Conservation (phyloP, 2,888 invertebrate species). For the Auanema freiburgensis region DNA sequence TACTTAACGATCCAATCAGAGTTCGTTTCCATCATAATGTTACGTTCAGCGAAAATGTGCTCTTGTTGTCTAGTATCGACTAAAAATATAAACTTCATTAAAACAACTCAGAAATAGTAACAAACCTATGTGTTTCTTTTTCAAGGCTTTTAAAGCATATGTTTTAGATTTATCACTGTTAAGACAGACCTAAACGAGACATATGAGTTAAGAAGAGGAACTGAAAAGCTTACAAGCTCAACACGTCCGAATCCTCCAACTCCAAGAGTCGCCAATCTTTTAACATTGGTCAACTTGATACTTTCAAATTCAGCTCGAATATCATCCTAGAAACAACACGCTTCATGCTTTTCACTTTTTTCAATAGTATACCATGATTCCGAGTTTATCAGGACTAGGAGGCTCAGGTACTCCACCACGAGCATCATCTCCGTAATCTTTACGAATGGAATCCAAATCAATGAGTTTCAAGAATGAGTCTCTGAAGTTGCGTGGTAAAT, state of each 20-base stretch:
- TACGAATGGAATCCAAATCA: slow-evolving; percentile 76
- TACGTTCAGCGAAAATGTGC: slow-evolving; percentile 84
- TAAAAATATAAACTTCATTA: neutral
- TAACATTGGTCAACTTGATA: slow-evolving; percentile 78
- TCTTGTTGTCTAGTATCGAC: slow-evolving; percentile 85
- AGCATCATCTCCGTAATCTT: slow-evolving; percentile 74
- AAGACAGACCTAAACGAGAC: slow-evolving; percentile 65
- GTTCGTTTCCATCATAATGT: slow-evolving; percentile 77
- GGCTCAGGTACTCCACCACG: slow-evolving; percentile 47
- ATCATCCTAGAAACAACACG: slow-evolving; percentile 23
- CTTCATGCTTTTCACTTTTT: neutral
- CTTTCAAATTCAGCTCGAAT: slow-evolving; percentile 70
- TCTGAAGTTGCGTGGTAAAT: slow-evolving; percentile 27
- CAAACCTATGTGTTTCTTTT: slow-evolving; percentile 82
- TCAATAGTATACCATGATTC: neutral
- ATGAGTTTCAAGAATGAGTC: slow-evolving; percentile 80
- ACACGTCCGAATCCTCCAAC: slow-evolving; percentile 91
- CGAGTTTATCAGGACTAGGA: slow-evolving; percentile 32
- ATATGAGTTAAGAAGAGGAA: neutral
- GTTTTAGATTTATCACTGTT: slow-evolving; percentile 68
- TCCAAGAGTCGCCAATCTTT: slow-evolving; percentile 82
- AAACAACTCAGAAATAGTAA: neutral
- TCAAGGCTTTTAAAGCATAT: slow-evolving; percentile 84
- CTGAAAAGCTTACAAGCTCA: slow-evolving; percentile 65
- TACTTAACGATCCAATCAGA: slow-evolving; percentile 81